Conservation (phyloP, 2,888 invertebrate genomes). For the Drosophila koepferae region DNA sequence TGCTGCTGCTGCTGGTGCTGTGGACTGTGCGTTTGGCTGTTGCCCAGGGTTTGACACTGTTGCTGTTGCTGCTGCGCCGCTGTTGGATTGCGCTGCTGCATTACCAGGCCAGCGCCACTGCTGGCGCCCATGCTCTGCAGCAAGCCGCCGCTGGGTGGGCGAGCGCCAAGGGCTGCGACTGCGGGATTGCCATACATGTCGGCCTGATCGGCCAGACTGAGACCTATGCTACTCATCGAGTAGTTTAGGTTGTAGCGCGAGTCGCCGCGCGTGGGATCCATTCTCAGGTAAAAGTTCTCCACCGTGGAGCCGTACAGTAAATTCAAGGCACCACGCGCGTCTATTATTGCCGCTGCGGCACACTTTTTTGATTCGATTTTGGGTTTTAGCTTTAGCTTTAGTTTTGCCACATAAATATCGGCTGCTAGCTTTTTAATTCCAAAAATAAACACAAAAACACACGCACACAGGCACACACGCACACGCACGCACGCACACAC, state of each 20-base stretch:
- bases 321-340: conserved; percentile 82
- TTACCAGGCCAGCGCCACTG: conserved; percentile 71
- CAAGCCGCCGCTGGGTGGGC: conserved; percentile 88
- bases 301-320: conserved; percentile 82
- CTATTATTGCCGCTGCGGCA: conserved; percentile 77
- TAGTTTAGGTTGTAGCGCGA: conserved; percentile 95
- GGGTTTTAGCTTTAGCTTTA: conserved; percentile 55
- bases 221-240: conserved; percentile 91
- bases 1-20: conserved; percentile 63
- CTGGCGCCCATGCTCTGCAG: conserved; percentile 85
- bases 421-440: conserved; percentile 69
- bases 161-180: conserved; percentile 82
- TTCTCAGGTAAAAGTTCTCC: conserved; percentile 86
- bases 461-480: conserved; percentile 39
- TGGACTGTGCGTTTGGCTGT: conserved; percentile 72
- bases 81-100: conserved; percentile 70
- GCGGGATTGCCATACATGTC: conserved; percentile 90
- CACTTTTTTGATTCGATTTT: conserved; percentile 53
- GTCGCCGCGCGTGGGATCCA: conserved; percentile 96
- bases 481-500: conserved; percentile 29
- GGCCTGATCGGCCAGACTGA: conserved; percentile 91
- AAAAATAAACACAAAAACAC: conserved; percentile 72
- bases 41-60: conserved; percentile 83
- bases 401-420: conserved; percentile 51
- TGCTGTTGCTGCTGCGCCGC: conserved; percentile 71